Percentiles rank a stretch among this genome's conserved stretches.
Evolutionary conservation across 2,113 vertebrate species (phyloP).

Genomic region (Lasiurus borealis): DNA sequence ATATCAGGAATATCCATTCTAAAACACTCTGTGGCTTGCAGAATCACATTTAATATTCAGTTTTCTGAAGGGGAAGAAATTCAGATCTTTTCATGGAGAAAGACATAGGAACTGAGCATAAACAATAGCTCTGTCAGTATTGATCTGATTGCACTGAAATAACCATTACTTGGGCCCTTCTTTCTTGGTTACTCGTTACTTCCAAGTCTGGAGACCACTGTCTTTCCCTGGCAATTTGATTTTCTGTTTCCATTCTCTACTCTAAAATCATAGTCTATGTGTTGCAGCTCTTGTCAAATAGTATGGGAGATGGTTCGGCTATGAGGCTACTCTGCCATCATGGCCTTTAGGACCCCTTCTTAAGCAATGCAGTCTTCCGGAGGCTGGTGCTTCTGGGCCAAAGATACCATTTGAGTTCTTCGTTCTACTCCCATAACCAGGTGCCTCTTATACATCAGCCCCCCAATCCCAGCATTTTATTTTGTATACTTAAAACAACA

Average conservation of each 20-base stretch:
- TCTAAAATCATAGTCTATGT: neutral
- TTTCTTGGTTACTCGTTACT: slow-evolving; percentile 10
- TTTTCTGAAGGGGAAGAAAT: slow-evolving; percentile 39
- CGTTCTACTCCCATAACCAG: neutral
- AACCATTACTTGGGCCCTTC: neutral
- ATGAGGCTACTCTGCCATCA: neutral
- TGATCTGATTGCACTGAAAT: neutral
- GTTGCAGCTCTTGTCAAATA: slow-evolving; percentile 1
- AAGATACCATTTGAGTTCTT: slow-evolving; percentile 29
- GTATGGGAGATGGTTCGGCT: neutral
- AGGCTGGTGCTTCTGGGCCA: neutral
- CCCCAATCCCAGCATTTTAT: neutral
- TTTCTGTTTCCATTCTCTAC: slow-evolving; percentile 28
- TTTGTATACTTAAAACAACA: neutral
- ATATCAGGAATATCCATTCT: slow-evolving; percentile 5
- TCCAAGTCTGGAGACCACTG: neutral
- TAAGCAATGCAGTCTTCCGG: neutral
- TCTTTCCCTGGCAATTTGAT: slow-evolving; percentile 11
- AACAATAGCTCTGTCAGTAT: neutral
- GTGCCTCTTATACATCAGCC: neutral
- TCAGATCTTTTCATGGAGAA: neutral
- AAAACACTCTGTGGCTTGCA: neutral
- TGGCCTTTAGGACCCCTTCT: neutral
- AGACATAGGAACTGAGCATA: neutral
- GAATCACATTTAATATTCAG: slow-evolving; percentile 5